Base-by-base conservation (phyloP, 2,797 vertebrate genomes). In the Spondyliosoma cantharus region DNA sequence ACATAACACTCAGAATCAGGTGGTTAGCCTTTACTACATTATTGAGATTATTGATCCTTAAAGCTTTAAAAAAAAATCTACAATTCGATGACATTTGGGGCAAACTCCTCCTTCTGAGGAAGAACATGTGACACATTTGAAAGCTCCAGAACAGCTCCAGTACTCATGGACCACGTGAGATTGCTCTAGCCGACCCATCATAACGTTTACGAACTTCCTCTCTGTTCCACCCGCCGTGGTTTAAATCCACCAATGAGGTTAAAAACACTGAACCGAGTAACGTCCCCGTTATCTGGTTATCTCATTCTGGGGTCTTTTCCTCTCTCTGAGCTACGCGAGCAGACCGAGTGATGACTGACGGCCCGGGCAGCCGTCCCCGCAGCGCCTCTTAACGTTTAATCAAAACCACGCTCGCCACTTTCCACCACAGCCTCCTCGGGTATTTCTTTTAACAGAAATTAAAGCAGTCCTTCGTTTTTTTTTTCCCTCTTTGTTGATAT, bases 341-440 rank as follows among this genome's bases (percentile, higher is more conserved):
- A 49, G 60, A 71, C 49, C 12, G 65, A 86, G 83, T 52, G 84
- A 58, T 83, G 87, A 89, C 74, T 89, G 89, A 91, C 43, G 37
- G 71, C n/a, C 29, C 71, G 87, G 83, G 84, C 82, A 76, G n/a
- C 22, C 43, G 62, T 87, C 78, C 71, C 76, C 3, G 58, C 59
- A 49, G 82, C 76, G 83, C 87, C 87, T 93, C 87, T 82, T 87
- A 82, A 87, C 8, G 54, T 89, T 88, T 90, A 92, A 93, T 93
- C 80, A 90, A 78, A 93, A 88, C 82, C 91, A 91, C 87, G 83
- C 74, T 71, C 74, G 24, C 17, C 61, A 72, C 88, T 81, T 76
- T 78, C 83, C 87, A 68, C 71, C 50, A 1, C 72, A 46, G 68
- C 80, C 80, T 88, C 65, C 68, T 83, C 77, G 70, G 53, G 29